Conservation (phyloP, 2,113 vertebrate species). For the Piaya cayana region DNA sequence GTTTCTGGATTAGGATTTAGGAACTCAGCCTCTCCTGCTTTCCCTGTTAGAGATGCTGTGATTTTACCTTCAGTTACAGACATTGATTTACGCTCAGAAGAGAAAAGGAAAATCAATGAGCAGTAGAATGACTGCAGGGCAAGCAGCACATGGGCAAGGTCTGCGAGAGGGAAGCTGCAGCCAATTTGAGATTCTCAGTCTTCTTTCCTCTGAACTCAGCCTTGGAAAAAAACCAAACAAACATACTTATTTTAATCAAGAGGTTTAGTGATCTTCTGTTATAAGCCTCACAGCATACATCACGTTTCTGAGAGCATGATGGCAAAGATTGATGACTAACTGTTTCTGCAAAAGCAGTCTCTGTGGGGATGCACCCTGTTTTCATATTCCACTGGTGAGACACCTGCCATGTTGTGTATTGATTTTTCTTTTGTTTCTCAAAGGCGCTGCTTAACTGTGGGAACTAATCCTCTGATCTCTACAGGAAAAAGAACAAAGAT, state of each 20-base stretch:
- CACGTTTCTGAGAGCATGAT: neutral
- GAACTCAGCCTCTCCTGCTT: neutral
- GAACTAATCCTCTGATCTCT: constrained; percentile 6
- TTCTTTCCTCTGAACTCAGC: neutral
- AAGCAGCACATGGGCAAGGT: fast-evolving
- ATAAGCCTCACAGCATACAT: neutral
- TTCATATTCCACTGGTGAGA: neutral
- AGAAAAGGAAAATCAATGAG: neutral
- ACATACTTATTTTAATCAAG: neutral
- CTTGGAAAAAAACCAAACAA: neutral
- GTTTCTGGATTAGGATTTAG: constrained; percentile 3
- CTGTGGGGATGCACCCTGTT: neutral
- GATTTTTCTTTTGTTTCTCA: constrained; percentile 39
- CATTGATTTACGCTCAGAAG: neutral
- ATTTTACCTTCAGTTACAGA: constrained; percentile 5
- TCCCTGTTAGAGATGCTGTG: neutral
- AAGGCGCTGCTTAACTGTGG: neutral
- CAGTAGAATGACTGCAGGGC: neutral
- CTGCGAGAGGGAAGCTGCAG: neutral
- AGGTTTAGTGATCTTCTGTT: neutral
- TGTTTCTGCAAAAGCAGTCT: neutral
- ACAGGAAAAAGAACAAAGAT: constrained; percentile 32
- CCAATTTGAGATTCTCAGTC: neutral
- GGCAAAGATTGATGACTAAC: neutral
- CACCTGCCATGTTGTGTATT: neutral